A percentile compares a stretch with the other conserved stretches of the same genome.
phyloP scores from a whole-genome alignment of 1,140 invertebrate genomes.

The Acromyrmex heyeri region DNA sequence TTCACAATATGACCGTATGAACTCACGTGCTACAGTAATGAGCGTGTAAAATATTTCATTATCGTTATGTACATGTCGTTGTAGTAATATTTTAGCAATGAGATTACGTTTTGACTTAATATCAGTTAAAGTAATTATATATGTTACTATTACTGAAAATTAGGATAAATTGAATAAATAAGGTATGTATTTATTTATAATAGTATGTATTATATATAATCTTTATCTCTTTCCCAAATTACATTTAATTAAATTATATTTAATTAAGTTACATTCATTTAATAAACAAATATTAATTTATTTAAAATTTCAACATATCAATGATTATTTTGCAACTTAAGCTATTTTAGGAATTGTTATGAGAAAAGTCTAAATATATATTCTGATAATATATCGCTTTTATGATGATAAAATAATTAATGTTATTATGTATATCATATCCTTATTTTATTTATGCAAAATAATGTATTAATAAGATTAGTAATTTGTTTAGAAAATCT shows the following conservation, averaged over 20 bases:
- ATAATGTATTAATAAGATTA: not conserved
- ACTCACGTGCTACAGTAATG: slow-evolving; percentile 10
- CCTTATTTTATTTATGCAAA: not conserved
- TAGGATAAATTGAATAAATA: not conserved
- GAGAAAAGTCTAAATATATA: not conserved
- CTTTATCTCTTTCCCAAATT: slow-evolving; percentile 5
- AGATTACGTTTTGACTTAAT: not conserved
- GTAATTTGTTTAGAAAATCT: not conserved
- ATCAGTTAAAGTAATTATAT: not conserved
- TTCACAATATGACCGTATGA: not conserved
- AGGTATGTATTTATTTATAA: not conserved
- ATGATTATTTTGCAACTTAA: slow-evolving; percentile 18
- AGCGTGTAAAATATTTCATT: slow-evolving; percentile 8
- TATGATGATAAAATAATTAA: not conserved
- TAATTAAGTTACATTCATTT: not conserved
- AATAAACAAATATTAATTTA: slow-evolving; percentile 26
- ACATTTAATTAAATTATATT: slow-evolving; percentile 16
- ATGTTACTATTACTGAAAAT: slow-evolving; percentile 20
- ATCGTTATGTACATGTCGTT: not conserved
- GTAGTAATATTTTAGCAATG: not conserved
- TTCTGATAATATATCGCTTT: not conserved
- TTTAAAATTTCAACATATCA: not conserved
- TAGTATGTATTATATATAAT: not conserved
- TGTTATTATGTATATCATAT: not conserved
- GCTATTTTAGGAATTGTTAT: not conserved